Conservation (phyloP, 2,113 vertebrate species). For the Aphyosemion australe region DNA sequence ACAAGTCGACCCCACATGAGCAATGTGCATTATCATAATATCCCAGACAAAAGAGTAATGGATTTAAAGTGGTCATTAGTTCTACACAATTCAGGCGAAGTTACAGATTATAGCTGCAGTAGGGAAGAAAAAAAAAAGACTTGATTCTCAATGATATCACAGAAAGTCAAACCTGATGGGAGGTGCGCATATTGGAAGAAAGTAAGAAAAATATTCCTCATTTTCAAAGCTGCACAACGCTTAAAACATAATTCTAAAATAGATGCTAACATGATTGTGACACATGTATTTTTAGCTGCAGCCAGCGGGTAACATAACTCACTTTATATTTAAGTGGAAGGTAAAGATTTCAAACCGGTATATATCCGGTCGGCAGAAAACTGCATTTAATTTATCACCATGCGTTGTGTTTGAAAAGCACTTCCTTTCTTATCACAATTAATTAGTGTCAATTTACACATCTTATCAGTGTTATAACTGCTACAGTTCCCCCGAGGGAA, state of each 20-base stretch:
- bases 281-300: constrained; percentile 29
- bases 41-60: constrained; percentile 67
- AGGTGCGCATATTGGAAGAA: background rate
- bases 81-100: constrained; percentile 76
- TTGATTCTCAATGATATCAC: constrained; percentile 1
- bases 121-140: constrained; percentile 29
- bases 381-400: constrained; percentile 35
- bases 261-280: constrained; percentile 9
- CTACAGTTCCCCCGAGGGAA: constrained; percentile 6
- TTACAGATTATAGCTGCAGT: constrained; percentile 48
- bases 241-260: constrained; percentile 9
- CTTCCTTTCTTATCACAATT: constrained; percentile 19
- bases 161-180: constrained; percentile 24
- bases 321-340: constrained; percentile 11
- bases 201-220: background rate
- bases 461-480: constrained; percentile 27
- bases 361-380: constrained; percentile 2
- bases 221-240: constrained; percentile 6
- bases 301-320: constrained; percentile 1
- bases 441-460: constrained; percentile 62
- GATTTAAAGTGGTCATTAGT: constrained; percentile 76
- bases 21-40: constrained; percentile 51
- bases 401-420: constrained; percentile 24
- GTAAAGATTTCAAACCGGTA: constrained; percentile 9
- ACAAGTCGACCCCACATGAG: constrained; percentile 29